Evolutionary conservation across 35 echinoderm and acorn worm genomes (phyloP), one percentile per base, ranked within the genome.

Genomic region (Chiridota heheva): DNA sequence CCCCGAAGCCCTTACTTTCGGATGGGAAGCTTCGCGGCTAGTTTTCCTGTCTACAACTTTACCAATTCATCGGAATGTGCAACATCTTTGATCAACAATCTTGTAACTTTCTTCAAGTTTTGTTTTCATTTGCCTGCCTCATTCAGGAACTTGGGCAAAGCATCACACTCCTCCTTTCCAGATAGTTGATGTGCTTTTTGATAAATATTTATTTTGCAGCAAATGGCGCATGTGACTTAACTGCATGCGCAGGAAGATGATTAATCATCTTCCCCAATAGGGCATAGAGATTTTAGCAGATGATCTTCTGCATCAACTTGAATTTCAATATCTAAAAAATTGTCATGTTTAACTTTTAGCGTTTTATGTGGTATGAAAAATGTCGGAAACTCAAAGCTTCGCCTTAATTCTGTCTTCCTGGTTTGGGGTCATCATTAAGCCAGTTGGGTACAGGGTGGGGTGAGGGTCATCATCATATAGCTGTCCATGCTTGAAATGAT

Each of bases 21-120:
- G n/a, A n/a, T n/a, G n/a, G n/a, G n/a, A n/a, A n/a, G n/a, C n/a
- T n/a, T n/a, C n/a, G n/a, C n/a, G n/a, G n/a, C n/a, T n/a, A n/a
- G 66, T 27, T 73, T n/a, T 7, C 82, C 67, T 16, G 66, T 84
- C 24, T 84, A 70, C 4, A 84, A 13, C 51, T 84, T 72, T 18
- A 84, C 63, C 25, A 84, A 51, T 73, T 71, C 49, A 70, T 84
- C 46, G 41, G 38, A 28, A 40, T 71, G 57, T 60, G 49, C 25
- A 65, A 80, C 62, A 64, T 80, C 48, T 63, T 10, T 13, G 15
- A 80, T 37, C 12, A 40, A 40, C 17, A 72, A 72, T 38, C 69
- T 4, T 72, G 37, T 72, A 65, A 34, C 61, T 65, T 65, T 65
- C 61, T 65, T 65, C 61, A 65, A 65, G 61, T 12, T 65, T 25